A percentile compares a stretch with the other conserved stretches of the same genome.
These are phyloP conservation scores for Saccostrea echinata DNA, from an alignment of 1,140 invertebrate species.

Conservation along the genomic window DNA sequence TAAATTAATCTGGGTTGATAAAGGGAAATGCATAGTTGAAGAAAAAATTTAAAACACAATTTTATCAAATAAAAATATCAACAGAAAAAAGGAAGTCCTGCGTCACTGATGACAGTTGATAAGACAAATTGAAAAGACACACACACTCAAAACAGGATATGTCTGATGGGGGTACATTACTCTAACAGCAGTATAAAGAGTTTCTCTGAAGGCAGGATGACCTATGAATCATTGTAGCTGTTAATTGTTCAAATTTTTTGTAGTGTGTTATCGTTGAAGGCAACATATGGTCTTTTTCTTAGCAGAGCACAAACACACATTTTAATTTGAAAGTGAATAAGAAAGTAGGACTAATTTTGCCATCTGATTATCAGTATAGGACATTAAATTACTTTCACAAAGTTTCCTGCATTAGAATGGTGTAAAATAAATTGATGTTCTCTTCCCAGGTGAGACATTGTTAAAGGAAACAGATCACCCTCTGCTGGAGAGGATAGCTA, in stretches of 20 bases:
- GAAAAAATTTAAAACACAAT: too few relatives aligned
- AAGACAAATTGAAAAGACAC: not conserved
- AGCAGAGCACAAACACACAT: not conserved
- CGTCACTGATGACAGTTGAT: not conserved
- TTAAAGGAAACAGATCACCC: constrained; percentile 90
- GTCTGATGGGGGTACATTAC: not conserved
- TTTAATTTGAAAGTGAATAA: too few relatives aligned
- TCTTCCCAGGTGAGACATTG: constrained; percentile 86
- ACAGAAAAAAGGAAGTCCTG: not conserved
- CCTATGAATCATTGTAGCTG: not conserved
- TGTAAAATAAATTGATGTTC: not conserved
- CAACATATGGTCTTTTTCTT: too few relatives aligned
- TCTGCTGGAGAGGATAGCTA: constrained; percentile 87
- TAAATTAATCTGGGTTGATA: not conserved
- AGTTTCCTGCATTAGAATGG: too few relatives aligned
- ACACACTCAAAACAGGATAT: not conserved
- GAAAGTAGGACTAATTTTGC: too few relatives aligned
- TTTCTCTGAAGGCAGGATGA: not conserved
- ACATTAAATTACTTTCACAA: too few relatives aligned
- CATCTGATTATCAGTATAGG: too few relatives aligned
- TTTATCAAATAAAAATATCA: not conserved
- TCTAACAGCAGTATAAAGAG: not conserved
- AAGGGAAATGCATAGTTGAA: not conserved
- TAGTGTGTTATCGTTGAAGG: not conserved
- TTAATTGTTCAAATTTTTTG: not conserved